These are phyloP conservation scores for Augiades crinisus DNA, from an alignment of 2,888 invertebrate genomes.

Conservation along the genomic window DNA sequence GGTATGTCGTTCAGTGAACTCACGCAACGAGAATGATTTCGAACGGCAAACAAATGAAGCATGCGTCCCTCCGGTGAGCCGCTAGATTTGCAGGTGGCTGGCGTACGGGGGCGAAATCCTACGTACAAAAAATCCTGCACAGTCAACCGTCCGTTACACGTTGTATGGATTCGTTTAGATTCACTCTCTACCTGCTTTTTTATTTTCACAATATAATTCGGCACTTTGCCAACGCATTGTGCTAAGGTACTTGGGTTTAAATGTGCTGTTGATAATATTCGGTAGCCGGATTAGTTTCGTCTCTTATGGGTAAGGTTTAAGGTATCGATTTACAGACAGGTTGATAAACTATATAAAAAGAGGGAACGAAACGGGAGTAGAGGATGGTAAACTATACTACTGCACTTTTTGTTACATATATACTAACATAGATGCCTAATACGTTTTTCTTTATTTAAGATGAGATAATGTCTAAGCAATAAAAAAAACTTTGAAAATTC, in stretches of 20 bases:
- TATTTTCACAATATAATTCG: conserved; percentile 1
- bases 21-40: conserved; percentile 29
- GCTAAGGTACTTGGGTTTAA: not conserved
- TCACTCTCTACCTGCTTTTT: conserved; percentile 44
- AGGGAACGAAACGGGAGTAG: not conserved
- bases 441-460: too few species aligned
- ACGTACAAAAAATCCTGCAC: conserved; percentile 41
- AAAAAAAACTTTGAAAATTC: too few species aligned
- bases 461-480: too few species aligned
- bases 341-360: not conserved
- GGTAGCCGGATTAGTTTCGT: not conserved
- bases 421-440: too few species aligned
- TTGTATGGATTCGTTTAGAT: conserved; percentile 50
- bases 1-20: conserved; percentile 36
- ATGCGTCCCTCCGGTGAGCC: conserved; percentile 40
- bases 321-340: not conserved
- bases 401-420: not conserved
- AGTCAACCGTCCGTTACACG: conserved; percentile 31
- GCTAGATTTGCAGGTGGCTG: conserved; percentile 43
- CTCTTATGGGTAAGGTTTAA: not conserved
- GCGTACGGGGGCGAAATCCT: conserved; percentile 19
- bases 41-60: conserved; percentile 36
- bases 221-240: not conserved
- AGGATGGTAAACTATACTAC: not conserved
- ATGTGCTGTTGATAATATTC: not conserved